phyloP scores from a whole-genome alignment of 2,113 vertebrate genomes.

The Laterallus jamaicensis region DNA sequence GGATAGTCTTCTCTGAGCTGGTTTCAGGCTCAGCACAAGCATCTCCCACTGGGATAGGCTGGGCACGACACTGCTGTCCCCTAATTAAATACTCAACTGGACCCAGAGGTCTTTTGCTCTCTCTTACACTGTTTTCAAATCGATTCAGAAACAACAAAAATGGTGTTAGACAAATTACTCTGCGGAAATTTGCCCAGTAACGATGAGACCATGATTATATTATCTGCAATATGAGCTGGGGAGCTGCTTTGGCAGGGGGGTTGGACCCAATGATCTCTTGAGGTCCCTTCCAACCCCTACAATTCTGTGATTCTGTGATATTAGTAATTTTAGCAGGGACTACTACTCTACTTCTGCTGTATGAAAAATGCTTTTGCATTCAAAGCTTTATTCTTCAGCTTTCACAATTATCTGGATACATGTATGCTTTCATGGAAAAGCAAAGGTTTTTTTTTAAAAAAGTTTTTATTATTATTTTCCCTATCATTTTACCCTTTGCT shows the following conservation, averaged over 20 bases:
- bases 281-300: too few relatives aligned
- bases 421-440: background rate
- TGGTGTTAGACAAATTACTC: background rate
- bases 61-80: background rate
- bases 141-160: background rate
- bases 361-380: background rate
- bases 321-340: background rate
- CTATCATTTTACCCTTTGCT: background rate
- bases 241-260: too few relatives aligned
- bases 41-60: background rate
- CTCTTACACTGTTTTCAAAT: background rate
- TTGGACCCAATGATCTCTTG: too few relatives aligned
- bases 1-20: rapidly evolving
- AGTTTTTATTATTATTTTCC: too few relatives aligned
- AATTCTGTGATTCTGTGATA: background rate
- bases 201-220: background rate
- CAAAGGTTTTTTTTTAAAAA: background rate
- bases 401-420: background rate
- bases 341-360: background rate
- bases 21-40: background rate
- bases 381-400: background rate
- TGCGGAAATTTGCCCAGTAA: background rate
- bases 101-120: background rate
- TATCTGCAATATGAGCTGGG: too few relatives aligned
- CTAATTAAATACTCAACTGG: background rate